Base-by-base conservation (phyloP, 2,797 vertebrate species). In the Molossus molossus region DNA sequence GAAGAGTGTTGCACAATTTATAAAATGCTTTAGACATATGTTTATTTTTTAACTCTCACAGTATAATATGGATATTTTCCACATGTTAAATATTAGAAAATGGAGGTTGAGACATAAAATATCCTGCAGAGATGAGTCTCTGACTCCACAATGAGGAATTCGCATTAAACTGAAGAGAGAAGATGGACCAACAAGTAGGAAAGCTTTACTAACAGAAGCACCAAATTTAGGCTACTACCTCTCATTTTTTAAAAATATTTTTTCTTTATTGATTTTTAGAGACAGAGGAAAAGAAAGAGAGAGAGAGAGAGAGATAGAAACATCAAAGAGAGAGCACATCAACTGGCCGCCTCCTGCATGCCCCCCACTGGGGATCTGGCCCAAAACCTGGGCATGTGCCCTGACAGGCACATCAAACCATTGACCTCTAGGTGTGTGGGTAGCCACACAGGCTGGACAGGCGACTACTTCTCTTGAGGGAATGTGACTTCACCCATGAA, bases 21-120 rank as follows among this genome's bases (percentile, higher is more conserved):
- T 25, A 75, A 91, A 60, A 45, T 58, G 12, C 17, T 80, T 89
- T 67, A 83, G 14, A 70, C 12, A 62, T 12, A 12, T 23, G 12
- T 45, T 87, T 87, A 55, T 45, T 81, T 82, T 81, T 18, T 53
- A 55, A 90, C 40, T 25, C 29, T 62, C 9, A 27, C 13, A 65
- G 37, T 69, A 57, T 53, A 79, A 7, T 50, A 64, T 48, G 23
- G 20, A 33, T 58, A 18, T 37, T 58, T 64, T 33, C 18, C 33
- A 40, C 11, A 92, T 21, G 85, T 88, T 85, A 72, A 13, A 87
- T 69, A 27, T 45, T 75, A 60, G 55, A 77, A 73, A 85, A 73
- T 9, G 57, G n/a, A 89, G 50, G 23, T 57, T 10, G 18, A 87
- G 69, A 69, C 40, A 79, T 64, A 53, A 33, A 25, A 69, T 88